Evolutionary conservation across 2,888 invertebrate species (phyloP).

Genomic region (Isotomurus palustris): DNA sequence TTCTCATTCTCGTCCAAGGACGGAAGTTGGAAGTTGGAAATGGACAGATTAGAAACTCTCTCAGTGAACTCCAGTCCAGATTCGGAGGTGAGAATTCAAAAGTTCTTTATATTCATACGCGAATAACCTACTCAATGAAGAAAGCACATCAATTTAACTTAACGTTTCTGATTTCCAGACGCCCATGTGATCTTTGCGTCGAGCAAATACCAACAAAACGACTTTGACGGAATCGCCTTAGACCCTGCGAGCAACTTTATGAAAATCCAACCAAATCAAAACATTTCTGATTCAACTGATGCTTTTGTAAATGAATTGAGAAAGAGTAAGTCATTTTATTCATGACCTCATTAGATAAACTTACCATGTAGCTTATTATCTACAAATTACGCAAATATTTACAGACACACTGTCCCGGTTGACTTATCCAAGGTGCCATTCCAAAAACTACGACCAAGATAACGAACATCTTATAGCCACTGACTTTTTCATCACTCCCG

Average conservation of each 20-base stretch:
- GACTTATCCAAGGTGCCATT: slow-evolving; percentile 34
- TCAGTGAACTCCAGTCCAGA: too few species aligned
- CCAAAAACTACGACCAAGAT: slow-evolving; percentile 26
- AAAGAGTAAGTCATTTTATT: slow-evolving; percentile 30
- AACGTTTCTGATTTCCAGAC: slow-evolving; percentile 25
- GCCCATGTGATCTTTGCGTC: slow-evolving; percentile 37
- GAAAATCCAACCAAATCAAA: slow-evolving; percentile 17
- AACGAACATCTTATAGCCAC: slow-evolving; percentile 27
- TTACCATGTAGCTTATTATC: background rate
- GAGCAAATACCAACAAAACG: slow-evolving; percentile 25
- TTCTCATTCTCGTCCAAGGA: slow-evolving; percentile 40
- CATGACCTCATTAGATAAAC: too few species aligned
- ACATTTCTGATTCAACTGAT: slow-evolving; percentile 23
- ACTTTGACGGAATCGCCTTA: slow-evolving; percentile 22
- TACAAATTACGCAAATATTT: background rate
- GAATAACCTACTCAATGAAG: background rate
- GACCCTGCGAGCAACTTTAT: slow-evolving; percentile 22
- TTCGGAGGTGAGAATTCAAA: slow-evolving; percentile 26
- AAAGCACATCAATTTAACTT: background rate
- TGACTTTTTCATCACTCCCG: slow-evolving; percentile 30
- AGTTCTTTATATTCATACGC: background rate
- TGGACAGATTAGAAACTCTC: too few species aligned
- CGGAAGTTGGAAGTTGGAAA: slow-evolving; percentile 30
- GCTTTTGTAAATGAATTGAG: slow-evolving; percentile 25
- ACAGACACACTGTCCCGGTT: slow-evolving; percentile 33